A percentile compares a stretch with the other conserved stretches of the same genome.
phyloP scores from a whole-genome alignment of 2,888 invertebrate species.

The Microplitis deprimator region DNA sequence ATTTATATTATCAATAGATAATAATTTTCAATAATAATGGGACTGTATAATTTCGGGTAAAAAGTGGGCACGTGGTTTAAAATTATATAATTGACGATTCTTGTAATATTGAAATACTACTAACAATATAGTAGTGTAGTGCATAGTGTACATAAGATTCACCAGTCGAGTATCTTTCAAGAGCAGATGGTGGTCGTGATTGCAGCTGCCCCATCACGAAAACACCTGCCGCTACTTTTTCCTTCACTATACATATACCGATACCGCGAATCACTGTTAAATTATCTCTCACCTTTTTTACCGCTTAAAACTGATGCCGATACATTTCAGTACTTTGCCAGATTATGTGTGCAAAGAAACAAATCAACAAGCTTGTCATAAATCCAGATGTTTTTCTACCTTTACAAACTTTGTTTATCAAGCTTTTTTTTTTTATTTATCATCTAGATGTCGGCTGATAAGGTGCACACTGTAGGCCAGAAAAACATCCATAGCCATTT shows the following conservation, averaged over 20 bases:
- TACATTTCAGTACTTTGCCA: slow-evolving; percentile 3
- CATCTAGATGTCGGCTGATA: neutral
- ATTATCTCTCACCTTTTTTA: slow-evolving; percentile 5
- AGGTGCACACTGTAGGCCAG: neutral
- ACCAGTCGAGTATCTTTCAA: slow-evolving; percentile 49
- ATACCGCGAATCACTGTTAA: slow-evolving; percentile 60
- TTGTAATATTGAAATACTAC: slow-evolving; percentile 43
- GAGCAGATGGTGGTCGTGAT: slow-evolving; percentile 68
- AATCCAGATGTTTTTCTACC: neutral
- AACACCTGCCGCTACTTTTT: slow-evolving; percentile 70
- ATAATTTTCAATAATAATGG: slow-evolving; percentile 48
- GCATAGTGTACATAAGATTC: slow-evolving; percentile 42
- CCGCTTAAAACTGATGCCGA: neutral
- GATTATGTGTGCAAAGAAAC: neutral
- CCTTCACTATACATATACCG: slow-evolving; percentile 49
- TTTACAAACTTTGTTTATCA: neutral
- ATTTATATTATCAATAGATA: neutral
- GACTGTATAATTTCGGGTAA: slow-evolving; percentile 41
- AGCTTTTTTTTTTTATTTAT: neutral
- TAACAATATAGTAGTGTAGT: neutral
- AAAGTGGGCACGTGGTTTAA: slow-evolving; percentile 61
- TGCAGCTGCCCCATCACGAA: slow-evolving; percentile 65
- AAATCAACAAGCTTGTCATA: neutral
- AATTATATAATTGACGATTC: slow-evolving; percentile 59
- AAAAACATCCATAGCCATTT: neutral